Evolutionary conservation across 2,797 vertebrate genomes (phyloP).

Genomic region (Tragelaphus oryx): DNA sequence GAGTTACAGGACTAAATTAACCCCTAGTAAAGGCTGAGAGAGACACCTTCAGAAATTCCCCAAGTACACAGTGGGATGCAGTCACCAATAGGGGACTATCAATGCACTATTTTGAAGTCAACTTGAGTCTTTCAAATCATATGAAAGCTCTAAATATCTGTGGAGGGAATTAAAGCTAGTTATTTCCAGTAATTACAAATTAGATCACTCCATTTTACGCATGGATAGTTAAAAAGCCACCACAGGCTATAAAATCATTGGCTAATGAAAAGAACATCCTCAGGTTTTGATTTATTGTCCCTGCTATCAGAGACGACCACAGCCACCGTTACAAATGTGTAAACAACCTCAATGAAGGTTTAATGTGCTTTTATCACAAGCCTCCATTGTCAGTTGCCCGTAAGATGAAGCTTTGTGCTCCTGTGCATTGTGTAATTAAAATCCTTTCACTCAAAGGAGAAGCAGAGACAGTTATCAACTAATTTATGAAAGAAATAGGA

Average conservation of each 20-base stretch:
- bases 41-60: not conserved
- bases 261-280: conserved; percentile 74
- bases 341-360: conserved; percentile 72
- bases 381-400: conserved; percentile 69
- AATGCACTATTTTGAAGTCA: not conserved
- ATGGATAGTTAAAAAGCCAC: conserved; percentile 67
- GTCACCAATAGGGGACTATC: not conserved
- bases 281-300: conserved; percentile 76
- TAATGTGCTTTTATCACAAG: conserved; percentile 66
- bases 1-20: not conserved
- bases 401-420: conserved; percentile 74
- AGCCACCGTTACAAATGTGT: conserved; percentile 63
- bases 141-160: conserved; percentile 50
- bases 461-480: conserved; percentile 74
- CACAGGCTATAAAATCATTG: conserved; percentile 71
- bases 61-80: not conserved
- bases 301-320: conserved; percentile 67
- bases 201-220: conserved; percentile 71
- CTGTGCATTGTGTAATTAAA: conserved; percentile 82
- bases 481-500: conserved; percentile 76
- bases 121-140: conserved; percentile 17
- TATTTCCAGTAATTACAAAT: conserved; percentile 73
- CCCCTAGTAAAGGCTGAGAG: not conserved
- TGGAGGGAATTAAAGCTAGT: conserved; percentile 65
- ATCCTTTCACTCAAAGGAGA: conserved; percentile 78